Base-by-base conservation (phyloP, 1,140 invertebrate genomes). In the Dermatophagoides farinae region DNA sequence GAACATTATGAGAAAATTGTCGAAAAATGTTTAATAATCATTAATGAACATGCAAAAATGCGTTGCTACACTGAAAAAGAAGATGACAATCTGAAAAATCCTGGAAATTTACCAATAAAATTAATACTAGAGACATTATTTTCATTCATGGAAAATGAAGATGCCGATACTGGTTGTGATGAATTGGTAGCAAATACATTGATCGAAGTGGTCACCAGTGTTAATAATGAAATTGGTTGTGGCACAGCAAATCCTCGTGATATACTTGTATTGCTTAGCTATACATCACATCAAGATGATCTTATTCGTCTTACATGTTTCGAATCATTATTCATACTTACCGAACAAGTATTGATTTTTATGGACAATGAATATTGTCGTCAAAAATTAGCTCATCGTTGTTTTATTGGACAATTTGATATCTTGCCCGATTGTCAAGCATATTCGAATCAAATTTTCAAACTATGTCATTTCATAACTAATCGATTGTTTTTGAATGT, bases 101-200 rank as follows among this genome's bases (percentile, higher is more conserved):
- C 88, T 0, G 73, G 77, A 54, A 77, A 85, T 46, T 74, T 93
- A 62, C 89, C 90, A 5, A 75, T 83, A 49, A 78, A 79, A 66
- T 79, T 86, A 61, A 84, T 95, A 76, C 81, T 91, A 65, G 73
- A 81, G 49, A 71, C 89, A 18, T 74, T 92, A 11, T 78, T 92
- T 41, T 77, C 87, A 62, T 74, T 92, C 6, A 86, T 91, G 65
- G 79, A 82, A 78, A 69, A 77, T 73, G 64, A 58, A n/a, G 73
- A 41, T 31, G 71, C 69, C 20, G 81, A 80, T 5, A 77, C 82
- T 57, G 31, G 31, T 8, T 73, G 86, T 16, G 85, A 88, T 69
- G 79, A 83, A 5, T 79, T 82, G 65, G 83, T 85, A 1, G 79
- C 79, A n/a, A 76, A 77, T 23, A 82, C 82, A 18, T 71, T 92